Conservation (phyloP, 2,888 invertebrate genomes). For the Chrysotoxum bicinctum region DNA sequence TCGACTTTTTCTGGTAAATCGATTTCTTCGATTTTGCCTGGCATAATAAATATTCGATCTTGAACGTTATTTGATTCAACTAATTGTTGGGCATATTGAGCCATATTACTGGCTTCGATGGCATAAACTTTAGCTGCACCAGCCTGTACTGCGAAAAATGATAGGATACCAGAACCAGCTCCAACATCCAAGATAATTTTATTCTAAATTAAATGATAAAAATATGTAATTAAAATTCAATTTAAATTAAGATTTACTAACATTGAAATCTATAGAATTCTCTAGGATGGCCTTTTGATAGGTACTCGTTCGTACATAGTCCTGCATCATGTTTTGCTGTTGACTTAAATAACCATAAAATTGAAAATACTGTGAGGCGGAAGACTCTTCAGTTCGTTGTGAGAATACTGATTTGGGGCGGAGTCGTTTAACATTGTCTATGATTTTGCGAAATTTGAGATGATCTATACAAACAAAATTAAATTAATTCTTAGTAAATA, state of each 20-base stretch:
- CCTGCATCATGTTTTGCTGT: constrained; percentile 99
- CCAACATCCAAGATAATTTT: constrained; percentile 98
- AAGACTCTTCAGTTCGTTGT: constrained; percentile 98
- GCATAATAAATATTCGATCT: constrained; percentile 94
- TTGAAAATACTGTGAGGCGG: constrained; percentile 99
- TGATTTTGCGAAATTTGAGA: constrained; percentile 80
- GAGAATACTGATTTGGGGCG: constrained; percentile 91
- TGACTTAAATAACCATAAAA: constrained; percentile 99
- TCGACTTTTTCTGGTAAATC: constrained; percentile 97
- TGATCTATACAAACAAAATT: constrained; percentile 75
- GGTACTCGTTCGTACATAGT: constrained; percentile 98
- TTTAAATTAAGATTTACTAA: constrained; percentile 72
- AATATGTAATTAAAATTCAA: neutral
- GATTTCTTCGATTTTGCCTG: constrained; percentile 99
- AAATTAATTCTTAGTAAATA: neutral
- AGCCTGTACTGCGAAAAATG: constrained; percentile 98
- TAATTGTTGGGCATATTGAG: constrained; percentile 94
- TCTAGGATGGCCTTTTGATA: constrained; percentile 98
- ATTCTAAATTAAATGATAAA: constrained; percentile 82
- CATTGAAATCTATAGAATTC: constrained; percentile 94
- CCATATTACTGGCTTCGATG: constrained; percentile 99
- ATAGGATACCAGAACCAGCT: constrained; percentile 98
- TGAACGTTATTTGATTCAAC: constrained; percentile 94
- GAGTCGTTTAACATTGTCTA: constrained; percentile 80
- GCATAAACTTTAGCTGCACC: constrained; percentile 98